A percentile compares a stretch with the other conserved stretches of the same genome.
These are phyloP conservation scores for Beroe forskalii DNA, from an alignment of 37 sponge, comb jelly and placozoan species.

Conservation along the genomic window DNA sequence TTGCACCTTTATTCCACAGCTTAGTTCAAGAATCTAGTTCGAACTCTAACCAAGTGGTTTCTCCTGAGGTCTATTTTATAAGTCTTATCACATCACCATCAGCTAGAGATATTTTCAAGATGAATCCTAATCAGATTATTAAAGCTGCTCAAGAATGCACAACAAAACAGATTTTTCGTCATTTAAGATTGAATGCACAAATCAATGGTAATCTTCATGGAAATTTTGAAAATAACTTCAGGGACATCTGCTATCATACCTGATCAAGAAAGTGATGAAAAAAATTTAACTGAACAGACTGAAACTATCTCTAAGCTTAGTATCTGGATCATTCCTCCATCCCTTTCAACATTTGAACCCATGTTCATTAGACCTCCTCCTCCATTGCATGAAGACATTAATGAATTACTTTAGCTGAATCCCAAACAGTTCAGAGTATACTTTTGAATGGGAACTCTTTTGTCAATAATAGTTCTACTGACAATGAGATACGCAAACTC, in stretches of 20 bases:
- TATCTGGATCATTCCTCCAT: neutral
- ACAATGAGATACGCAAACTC: slow-evolving; percentile 69
- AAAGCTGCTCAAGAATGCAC: slow-evolving; percentile 54
- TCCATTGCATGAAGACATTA: slow-evolving; percentile 75
- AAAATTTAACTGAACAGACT: neutral
- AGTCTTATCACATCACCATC: slow-evolving; percentile 58
- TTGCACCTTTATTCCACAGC: slow-evolving; percentile 76
- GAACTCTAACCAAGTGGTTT: neutral
- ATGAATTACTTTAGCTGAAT: slow-evolving; percentile 90
- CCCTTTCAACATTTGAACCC: slow-evolving; percentile 78
- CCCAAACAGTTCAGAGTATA: slow-evolving; percentile 78
- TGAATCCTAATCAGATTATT: slow-evolving; percentile 42
- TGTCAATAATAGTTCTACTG: slow-evolving; percentile 68
- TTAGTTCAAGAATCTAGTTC: neutral
- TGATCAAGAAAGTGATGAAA: slow-evolving; percentile 8
- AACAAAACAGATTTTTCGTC: neutral
- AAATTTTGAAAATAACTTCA: neutral
- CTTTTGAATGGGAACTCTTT: slow-evolving; percentile 90
- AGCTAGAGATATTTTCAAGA: slow-evolving; percentile 60
- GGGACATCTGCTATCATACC: slow-evolving; percentile 42
- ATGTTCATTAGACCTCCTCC: slow-evolving; percentile 81
- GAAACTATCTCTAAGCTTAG: neutral
- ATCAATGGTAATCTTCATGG: neutral
- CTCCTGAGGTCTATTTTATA: slow-evolving; percentile 48
- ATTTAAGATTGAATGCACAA: neutral